Evolutionary conservation across 2,113 vertebrate species (phyloP), one percentile per base, ranked within the genome.

Genomic region (Neotragus moschatus): DNA sequence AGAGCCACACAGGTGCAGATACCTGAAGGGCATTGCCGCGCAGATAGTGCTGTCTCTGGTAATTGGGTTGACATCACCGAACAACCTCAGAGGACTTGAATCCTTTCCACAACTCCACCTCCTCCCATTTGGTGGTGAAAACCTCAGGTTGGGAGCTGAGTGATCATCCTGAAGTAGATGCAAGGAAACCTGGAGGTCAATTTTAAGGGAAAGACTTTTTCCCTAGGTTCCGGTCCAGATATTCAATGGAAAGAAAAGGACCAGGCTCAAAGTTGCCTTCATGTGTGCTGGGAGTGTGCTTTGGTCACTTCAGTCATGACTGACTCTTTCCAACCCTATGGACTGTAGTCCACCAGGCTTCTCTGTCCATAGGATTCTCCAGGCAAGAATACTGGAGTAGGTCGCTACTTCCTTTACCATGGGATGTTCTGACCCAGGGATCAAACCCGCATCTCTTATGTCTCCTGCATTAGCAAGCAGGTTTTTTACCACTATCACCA

Each of bases 41-140:
- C 56, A 92, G 85, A 94, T 45, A 95, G 84, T 19, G 5, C 85
- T 58, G 49, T 93, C 77, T 96, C 92, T 11, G 61, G 81, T 95
- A 96, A 97, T 96, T 95, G 55, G 84, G 60, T 58, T 98, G 97
- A 97, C 85, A 55, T 95, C 97, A 97, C n/a, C 28, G 19, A 60
- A 26, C 77, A 77, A 75, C 89, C 47, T 94, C 43, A 49, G 92
- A 96, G 43, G 77, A 96, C 88, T 88, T 96, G 96, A 96, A 96
- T 92, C 77, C 66, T 43, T 97, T 95, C 93, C 90, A 81, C 28
- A 58, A 43, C 43, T 96, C 92, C 92, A 70, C 87, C 88, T 92
- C 81, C 66, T 96, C 81, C 51, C 55, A 56, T 82, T 70, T 94
- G 55, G 58, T 84, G 79, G 63, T 91, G 82, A 91, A 97, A 95